Percentiles rank a stretch among this genome's conserved stretches.
These are phyloP conservation scores for Lampris megalopsis DNA, from an alignment of 2,113 vertebrate genomes.

Conservation along the genomic window DNA sequence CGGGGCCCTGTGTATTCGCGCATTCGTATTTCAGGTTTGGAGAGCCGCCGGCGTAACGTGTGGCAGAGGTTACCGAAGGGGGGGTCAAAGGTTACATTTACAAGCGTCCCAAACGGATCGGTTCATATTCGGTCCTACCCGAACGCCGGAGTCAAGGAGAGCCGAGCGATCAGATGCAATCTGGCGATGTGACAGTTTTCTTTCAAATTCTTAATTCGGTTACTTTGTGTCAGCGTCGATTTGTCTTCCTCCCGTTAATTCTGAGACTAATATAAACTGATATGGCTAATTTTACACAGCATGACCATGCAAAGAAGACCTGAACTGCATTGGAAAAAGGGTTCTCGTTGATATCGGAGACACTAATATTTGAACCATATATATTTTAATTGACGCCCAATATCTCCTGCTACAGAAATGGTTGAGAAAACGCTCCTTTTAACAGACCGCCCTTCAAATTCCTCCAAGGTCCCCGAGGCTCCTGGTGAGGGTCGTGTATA, in stretches of 20 bases:
- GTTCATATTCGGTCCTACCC: not conserved
- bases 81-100: constrained; percentile 31
- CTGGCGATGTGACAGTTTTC: constrained; percentile 33
- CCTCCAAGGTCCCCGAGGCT: constrained; percentile 67
- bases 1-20: constrained; percentile 27
- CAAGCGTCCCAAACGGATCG: constrained; percentile 25
- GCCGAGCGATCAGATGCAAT: constrained; percentile 7
- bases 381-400: no score
- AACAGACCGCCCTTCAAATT: constrained; percentile 25
- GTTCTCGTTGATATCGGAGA: constrained; percentile 5
- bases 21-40: constrained; percentile 28
- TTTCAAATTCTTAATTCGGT: constrained; percentile 44
- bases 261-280: constrained; percentile 33
- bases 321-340: constrained; percentile 4
- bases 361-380: constrained; percentile 13
- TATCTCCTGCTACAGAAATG: not conserved
- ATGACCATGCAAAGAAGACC: constrained; percentile 9
- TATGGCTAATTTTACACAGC: constrained; percentile 20
- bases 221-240: constrained; percentile 18
- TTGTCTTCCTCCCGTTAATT: constrained; percentile 27
- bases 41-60: constrained; percentile 11
- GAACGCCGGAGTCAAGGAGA: not conserved
- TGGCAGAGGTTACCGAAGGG: not conserved
- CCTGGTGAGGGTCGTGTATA: constrained; percentile 70
- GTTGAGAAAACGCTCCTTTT: constrained; percentile 42